Conservation (phyloP, 1,140 invertebrate species). For the Nomia melanderi region DNA sequence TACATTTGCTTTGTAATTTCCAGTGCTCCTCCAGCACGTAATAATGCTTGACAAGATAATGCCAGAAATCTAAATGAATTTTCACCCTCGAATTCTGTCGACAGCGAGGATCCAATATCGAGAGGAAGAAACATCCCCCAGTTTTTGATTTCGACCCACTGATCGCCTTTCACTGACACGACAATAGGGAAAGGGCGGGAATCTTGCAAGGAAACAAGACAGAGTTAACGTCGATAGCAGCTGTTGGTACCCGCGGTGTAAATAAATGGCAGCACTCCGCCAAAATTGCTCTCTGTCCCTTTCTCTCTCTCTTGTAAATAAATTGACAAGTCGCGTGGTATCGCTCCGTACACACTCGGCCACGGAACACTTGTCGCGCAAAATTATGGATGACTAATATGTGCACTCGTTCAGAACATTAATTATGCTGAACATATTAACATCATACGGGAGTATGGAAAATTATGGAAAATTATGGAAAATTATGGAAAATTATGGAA, state of each 20-base stretch:
- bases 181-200: neutral
- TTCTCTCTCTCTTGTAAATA: slow-evolving; percentile 31
- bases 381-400: neutral
- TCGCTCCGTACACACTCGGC: neutral
- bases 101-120: slow-evolving; percentile 21
- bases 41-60: neutral
- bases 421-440: too few relatives aligned
- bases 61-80: slow-evolving; percentile 17
- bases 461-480: too few relatives aligned
- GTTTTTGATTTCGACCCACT: slow-evolving; percentile 28
- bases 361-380: neutral
- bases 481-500: too few relatives aligned
- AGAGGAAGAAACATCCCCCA: slow-evolving; percentile 25
- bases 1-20: neutral
- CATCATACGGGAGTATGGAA: too few relatives aligned
- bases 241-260: slow-evolving; percentile 63
- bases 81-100: slow-evolving; percentile 3
- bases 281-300: slow-evolving; percentile 27
- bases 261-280: slow-evolving; percentile 63
- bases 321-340: slow-evolving; percentile 38
- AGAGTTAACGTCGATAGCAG: slow-evolving; percentile 67
- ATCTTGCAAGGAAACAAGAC: slow-evolving; percentile 43
- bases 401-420: neutral
- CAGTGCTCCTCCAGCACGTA: neutral
- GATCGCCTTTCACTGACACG: slow-evolving; percentile 27